Base-by-base conservation (phyloP, 30 jellyfish, hydroid and myxozoan species). In the Phacellophora camtschatica region DNA sequence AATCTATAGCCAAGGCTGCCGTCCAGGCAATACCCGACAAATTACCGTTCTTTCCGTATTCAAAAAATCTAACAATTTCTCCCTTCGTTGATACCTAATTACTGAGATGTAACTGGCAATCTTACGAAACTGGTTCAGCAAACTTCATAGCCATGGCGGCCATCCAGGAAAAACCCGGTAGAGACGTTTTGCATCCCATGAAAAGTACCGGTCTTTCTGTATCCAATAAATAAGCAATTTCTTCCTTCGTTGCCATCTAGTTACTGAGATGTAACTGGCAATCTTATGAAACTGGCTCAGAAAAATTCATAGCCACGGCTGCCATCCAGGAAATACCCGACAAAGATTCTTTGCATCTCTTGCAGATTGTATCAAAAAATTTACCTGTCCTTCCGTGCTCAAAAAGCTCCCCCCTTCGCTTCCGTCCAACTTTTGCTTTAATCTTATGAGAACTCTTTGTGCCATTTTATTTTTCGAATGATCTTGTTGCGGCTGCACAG, bases 271-370 rank as follows among this genome's bases (percentile, higher is more conserved):
- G 61, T 28, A 46, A 46, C 61, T 16, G 20, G n/a, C 20, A 46
- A 23, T 11, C 61, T 46, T 10, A 46, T 23, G 4, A 46, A 46
- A 46, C 27, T 46, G 29, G 61, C 61, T 46, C 61, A 46, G n/a
- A 46, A 46, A 3, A 24, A 19, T 9, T 55, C 65, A 90, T 51
- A 90, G 46, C 96, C 96, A 93, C 3, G 99, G 99, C 53, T 87
- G 99, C 99, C 99, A 93, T 18, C 99, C 99, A 34, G 97, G 99
- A 53, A 72, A 93, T 18, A 93, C 80, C 7, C 89, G 86, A 59
- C 97, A 93, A 35, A 93, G 62, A 53, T 86, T 86, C 45, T 82
- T 81, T 20, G 74, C 61, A 59, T 78, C 89, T 28, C 95, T 78
- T 12, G 99, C 99, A n/a, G 90, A 71, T 70, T 86, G 96, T 43